Evolutionary conservation across 2,113 vertebrate genomes (phyloP).

Genomic region (Chamaea fasciata): DNA sequence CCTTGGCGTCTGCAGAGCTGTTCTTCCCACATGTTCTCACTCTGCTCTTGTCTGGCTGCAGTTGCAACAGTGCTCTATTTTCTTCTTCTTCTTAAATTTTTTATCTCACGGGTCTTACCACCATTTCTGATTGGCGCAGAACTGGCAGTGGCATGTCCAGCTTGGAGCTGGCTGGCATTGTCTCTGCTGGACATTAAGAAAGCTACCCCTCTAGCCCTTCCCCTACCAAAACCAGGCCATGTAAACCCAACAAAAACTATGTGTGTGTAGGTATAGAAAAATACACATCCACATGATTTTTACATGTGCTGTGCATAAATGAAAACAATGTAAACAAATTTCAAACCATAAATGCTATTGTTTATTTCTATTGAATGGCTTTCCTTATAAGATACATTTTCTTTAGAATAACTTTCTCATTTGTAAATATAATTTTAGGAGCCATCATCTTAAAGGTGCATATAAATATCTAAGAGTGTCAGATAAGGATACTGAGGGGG

Average conservation of each 20-base stretch:
- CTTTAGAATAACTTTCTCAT: neutral
- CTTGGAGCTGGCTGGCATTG: neutral
- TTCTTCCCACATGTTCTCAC: neutral
- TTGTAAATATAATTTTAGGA: neutral
- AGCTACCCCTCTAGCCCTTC: neutral
- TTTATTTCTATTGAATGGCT: neutral
- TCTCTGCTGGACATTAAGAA: neutral
- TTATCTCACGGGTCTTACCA: neutral
- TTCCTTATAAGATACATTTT: neutral
- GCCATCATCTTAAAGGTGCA: neutral
- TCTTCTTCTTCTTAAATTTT: neutral
- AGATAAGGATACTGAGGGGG: neutral
- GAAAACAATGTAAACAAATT: neutral
- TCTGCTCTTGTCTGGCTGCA: neutral
- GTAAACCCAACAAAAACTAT: neutral
- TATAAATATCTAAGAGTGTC: neutral
- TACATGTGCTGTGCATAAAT: neutral
- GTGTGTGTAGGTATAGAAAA: neutral
- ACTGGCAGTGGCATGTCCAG: accelerated
- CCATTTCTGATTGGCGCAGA: neutral
- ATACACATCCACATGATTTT: neutral
- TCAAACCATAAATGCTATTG: neutral
- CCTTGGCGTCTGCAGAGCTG: neutral
- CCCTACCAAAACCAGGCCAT: neutral
- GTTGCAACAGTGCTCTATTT: accelerated